Evolutionary conservation across 2,113 vertebrate species (phyloP), one percentile per base, ranked within the genome.

Genomic region (Oxyura jamaicensis): DNA sequence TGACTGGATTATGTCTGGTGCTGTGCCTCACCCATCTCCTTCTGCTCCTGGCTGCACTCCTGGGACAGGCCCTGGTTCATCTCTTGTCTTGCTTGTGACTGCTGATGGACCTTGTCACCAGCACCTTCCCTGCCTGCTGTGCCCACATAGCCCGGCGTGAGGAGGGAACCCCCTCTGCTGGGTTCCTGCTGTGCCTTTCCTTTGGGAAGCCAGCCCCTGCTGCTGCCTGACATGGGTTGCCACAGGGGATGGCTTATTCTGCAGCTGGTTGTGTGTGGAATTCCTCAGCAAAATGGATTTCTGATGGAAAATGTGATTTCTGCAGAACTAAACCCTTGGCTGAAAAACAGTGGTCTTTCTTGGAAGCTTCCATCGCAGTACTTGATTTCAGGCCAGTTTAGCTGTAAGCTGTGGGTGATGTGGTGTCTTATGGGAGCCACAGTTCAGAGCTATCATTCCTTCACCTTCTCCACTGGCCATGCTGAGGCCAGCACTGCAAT

Each of bases 401-500:
- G 26, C 41, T 67, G 22, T 59, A 39, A 80, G 46, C 6, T 52
- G 19, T 42, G 13, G 20, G n/a, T 59, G 58, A 36, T 63, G 66
- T 4, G 8, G 58, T 50, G 29, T 52, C 69, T 72, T 58, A 46
- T 26, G 36, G 36, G 19, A 67, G 26, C 39, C 10, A 14, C 6
- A 1, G 14, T 21, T 74, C n/a, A 53, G 69, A 76, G 67, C 14
- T n/a, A 3, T 28, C 0, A 2, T 62, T 50, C 33, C 23, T 79
- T n/a, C 44, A 63, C 15, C 31, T 25, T 53, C 62, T 56, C 23
- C 23, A 7, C 17, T 33, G 86, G 67, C 31, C 22, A 36, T 35
- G 31, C 42, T 55, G 36, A 79, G 22, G 15, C 58, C 74, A 77
- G n/a, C 1, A 3, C 41, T 65, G 39, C 83, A 29, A 2, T 13